phyloP scores from a whole-genome alignment of 2,797 vertebrate species.

The Anguilla pacifica region DNA sequence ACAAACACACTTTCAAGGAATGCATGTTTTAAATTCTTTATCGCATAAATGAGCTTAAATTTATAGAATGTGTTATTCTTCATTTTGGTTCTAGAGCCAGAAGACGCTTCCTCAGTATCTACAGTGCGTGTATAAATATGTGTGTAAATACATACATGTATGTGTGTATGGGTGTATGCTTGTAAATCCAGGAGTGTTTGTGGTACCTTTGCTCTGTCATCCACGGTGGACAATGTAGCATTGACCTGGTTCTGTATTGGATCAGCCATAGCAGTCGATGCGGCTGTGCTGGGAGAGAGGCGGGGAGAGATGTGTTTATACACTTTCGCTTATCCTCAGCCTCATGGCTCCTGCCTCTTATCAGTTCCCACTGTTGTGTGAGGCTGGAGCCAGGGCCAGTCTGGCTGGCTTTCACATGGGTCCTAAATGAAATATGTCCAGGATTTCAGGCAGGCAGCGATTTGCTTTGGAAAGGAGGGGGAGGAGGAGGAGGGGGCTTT shows the following conservation, averaged over 20 bases:
- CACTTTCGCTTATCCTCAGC: background rate
- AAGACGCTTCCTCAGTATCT: background rate
- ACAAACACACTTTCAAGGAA: too few relatives aligned
- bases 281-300: background rate
- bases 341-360: background rate
- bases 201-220: background rate
- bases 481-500: background rate
- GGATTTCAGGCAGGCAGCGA: constrained; percentile 2
- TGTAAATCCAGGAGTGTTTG: background rate
- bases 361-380: background rate
- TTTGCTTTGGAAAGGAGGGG: background rate
- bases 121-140: background rate
- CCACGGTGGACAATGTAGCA: background rate
- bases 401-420: constrained; percentile 2
- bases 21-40: too few relatives aligned
- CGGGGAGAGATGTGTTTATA: background rate
- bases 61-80: background rate
- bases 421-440: constrained; percentile 15
- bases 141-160: too few relatives aligned
- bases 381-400: background rate
- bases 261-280: too few relatives aligned
- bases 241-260: background rate
- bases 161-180: background rate
- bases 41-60: background rate
- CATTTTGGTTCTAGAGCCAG: background rate